Evolutionary conservation across 2,113 vertebrate species (phyloP).

Genomic region (Harpagus bidentatus): DNA sequence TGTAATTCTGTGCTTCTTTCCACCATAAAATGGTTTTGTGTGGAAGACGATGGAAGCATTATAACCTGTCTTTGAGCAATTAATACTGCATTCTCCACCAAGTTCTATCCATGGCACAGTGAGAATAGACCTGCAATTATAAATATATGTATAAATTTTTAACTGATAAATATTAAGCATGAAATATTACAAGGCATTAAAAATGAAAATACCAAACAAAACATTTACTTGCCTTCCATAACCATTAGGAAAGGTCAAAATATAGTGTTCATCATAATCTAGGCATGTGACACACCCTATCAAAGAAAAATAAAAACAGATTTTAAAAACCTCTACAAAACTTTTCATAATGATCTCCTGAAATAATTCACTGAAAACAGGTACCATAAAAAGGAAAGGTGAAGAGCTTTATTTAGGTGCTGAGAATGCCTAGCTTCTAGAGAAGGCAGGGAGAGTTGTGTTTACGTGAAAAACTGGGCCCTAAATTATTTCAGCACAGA

Average conservation of each 20-base stretch:
- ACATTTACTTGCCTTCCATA: conserved; percentile 88
- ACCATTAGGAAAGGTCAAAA: conserved; percentile 97
- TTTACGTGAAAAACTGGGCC: not conserved
- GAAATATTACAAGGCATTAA: not conserved
- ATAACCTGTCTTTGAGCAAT: conserved; percentile 95
- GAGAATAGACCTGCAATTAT: conserved; percentile 89
- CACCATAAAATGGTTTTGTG: conserved; percentile 98
- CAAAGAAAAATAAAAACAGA: not conserved
- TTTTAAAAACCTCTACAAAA: not conserved
- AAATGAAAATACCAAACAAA: not conserved
- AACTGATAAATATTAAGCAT: not conserved
- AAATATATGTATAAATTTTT: not conserved
- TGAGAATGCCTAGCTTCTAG: not conserved
- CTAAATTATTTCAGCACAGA: not conserved
- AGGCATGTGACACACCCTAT: conserved; percentile 95
- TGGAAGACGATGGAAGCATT: conserved; percentile 94
- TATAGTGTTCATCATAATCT: conserved; percentile 96
- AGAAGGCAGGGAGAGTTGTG: not conserved
- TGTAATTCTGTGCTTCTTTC: conserved; percentile 97
- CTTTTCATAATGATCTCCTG: not conserved
- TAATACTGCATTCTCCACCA: conserved; percentile 96
- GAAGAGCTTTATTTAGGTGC: not conserved
- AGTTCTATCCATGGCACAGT: conserved; percentile 99
- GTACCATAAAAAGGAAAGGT: not conserved
- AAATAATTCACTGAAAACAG: not conserved